phyloP scores from a whole-genome alignment of 2,888 invertebrate genomes.

The Cabera pusaria region DNA sequence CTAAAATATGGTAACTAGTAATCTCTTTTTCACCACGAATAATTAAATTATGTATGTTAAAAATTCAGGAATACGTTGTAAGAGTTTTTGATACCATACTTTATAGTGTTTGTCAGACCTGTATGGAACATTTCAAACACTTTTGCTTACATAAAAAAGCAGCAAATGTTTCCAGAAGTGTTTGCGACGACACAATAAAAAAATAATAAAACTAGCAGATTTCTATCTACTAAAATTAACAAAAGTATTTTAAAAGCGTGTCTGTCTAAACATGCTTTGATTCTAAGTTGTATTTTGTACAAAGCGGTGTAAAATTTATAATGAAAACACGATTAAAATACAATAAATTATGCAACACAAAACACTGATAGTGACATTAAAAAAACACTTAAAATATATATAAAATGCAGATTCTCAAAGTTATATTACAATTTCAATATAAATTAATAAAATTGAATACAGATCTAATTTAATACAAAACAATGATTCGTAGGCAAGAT shows the following conservation, averaged over 20 bases:
- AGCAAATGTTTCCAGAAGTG: conserved; percentile 13
- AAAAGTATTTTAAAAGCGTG: conserved; percentile 39
- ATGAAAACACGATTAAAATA: conserved; percentile 65
- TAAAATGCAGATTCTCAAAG: conserved; percentile 34
- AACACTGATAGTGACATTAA: conserved; percentile 52
- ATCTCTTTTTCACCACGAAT: no score
- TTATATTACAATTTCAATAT: conserved; percentile 16
- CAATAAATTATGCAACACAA: conserved; percentile 77
- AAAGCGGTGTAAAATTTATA: conserved; percentile 64
- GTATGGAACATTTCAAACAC: conserved; percentile 23
- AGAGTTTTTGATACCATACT: no score
- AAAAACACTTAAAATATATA: conserved; percentile 45
- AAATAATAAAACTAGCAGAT: conserved; percentile 74
- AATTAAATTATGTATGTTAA: no score
- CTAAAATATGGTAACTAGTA: conserved; percentile 13
- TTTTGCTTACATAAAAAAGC: conserved; percentile 12
- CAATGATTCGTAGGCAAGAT: conserved; percentile 66
- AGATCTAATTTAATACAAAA: conserved; percentile 34
- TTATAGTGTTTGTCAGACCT: conserved; percentile 9
- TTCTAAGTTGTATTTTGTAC: conserved; percentile 50
- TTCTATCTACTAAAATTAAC: conserved; percentile 45
- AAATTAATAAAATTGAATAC: conserved; percentile 21
- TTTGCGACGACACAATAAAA: conserved; percentile 33
- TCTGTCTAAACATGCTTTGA: conserved; percentile 41
- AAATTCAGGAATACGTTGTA: no score